Conservation (phyloP, 2,888 invertebrate genomes). For the Pristionchus fissidentatus region DNA sequence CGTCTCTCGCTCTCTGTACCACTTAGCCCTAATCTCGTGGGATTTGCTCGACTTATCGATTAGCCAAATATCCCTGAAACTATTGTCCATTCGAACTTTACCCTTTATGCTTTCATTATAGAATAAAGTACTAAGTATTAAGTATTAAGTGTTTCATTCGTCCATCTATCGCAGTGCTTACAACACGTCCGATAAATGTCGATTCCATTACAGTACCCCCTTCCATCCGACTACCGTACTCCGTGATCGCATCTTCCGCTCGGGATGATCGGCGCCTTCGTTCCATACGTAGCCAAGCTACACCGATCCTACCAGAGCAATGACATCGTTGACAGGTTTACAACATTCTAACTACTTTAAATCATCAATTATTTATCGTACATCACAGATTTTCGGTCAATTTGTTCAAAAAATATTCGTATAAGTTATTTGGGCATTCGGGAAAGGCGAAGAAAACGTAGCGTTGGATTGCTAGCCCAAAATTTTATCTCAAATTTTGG, state of each 20-base stretch:
- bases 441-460: too few species aligned
- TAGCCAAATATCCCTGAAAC: not conserved
- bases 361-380: not conserved
- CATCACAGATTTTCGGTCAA: too few species aligned
- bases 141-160: too few species aligned
- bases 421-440: too few species aligned
- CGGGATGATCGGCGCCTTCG: constrained; percentile 68
- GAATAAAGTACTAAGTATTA: too few species aligned
- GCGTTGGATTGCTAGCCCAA: too few species aligned
- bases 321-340: constrained; percentile 69
- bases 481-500: too few species aligned
- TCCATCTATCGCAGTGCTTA: not conserved
- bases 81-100: too few species aligned
- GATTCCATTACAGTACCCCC: not conserved
- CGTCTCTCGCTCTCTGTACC: not conserved
- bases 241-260: constrained; percentile 5
- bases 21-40: constrained; percentile 4
- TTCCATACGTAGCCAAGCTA: constrained; percentile 64
- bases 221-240: not conserved
- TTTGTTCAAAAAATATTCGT: too few species aligned
- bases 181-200: not conserved
- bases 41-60: not conserved
- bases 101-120: too few species aligned
- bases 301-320: constrained; percentile 68
- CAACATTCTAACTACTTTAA: not conserved